phyloP scores from a whole-genome alignment of 2,113 vertebrate genomes.

The Anser cygnoides region DNA sequence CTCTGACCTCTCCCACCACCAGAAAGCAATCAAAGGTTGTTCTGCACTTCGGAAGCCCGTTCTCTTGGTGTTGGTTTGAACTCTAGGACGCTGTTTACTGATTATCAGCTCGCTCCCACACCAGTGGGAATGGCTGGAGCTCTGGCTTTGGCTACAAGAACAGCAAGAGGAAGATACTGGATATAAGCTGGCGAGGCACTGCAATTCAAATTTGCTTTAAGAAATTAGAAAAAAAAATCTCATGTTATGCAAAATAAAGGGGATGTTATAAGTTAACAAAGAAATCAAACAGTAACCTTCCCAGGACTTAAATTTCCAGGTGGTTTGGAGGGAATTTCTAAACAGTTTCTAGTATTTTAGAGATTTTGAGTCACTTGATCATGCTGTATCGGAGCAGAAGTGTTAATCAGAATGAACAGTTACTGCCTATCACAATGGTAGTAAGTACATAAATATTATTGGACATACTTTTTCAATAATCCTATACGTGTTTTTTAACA shows the following conservation, averaged over 20 bases:
- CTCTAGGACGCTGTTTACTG: not conserved
- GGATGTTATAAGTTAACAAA: not conserved
- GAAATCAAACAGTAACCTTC: not conserved
- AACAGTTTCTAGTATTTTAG: conserved; percentile 3
- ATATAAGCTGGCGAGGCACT: not conserved
- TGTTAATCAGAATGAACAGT: conserved; percentile 31
- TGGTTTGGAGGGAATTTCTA: not conserved
- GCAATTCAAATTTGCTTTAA: not conserved
- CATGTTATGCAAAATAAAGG: not conserved
- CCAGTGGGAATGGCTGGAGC: not conserved
- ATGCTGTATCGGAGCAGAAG: not conserved
- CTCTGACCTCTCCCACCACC: not conserved
- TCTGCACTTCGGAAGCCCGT: not conserved
- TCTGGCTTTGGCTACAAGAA: not conserved
- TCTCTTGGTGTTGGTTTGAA: not conserved
- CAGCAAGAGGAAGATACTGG: not conserved
- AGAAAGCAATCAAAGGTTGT: not conserved
- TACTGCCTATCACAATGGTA: conserved; percentile 50
- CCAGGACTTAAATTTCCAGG: not conserved
- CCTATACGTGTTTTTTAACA: conserved; percentile 70
- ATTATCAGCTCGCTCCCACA: not conserved
- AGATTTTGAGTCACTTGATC: not conserved
- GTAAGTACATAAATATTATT: conserved; percentile 59
- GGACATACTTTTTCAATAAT: conserved; percentile 68
- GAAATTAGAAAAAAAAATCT: not conserved